Conservation (phyloP, 2,797 vertebrate species). For the Trichosurus vulpecula region DNA sequence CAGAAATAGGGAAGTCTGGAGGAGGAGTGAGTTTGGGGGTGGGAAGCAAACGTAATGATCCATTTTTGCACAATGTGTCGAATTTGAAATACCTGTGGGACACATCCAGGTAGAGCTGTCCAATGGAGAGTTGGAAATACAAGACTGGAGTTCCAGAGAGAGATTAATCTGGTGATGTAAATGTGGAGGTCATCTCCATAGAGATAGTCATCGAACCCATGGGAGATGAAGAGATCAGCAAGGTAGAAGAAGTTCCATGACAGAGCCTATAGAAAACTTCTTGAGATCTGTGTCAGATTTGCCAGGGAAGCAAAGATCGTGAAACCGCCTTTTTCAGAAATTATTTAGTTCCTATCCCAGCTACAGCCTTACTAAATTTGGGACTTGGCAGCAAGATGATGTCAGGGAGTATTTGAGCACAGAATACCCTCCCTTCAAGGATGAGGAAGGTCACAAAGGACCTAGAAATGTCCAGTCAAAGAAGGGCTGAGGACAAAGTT, state of each 20-base stretch:
- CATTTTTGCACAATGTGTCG: neutral
- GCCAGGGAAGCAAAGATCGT: neutral
- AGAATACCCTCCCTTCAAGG: neutral
- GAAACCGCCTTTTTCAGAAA: neutral
- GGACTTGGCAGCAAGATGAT: neutral
- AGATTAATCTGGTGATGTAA: neutral
- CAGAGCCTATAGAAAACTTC: neutral
- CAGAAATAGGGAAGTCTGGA: neutral
- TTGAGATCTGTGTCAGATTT: neutral
- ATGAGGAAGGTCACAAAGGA: neutral
- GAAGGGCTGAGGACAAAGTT: neutral
- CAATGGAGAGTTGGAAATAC: neutral
- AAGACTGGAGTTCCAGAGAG: neutral
- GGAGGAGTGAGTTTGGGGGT: neutral
- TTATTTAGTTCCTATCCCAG: neutral
- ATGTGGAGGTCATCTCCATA: neutral
- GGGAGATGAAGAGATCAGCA: neutral
- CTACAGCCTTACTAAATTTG: neutral
- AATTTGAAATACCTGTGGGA: neutral
- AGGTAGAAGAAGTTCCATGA: neutral
- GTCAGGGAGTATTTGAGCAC: neutral
- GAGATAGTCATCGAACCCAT: neutral
- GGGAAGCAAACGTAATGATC: neutral
- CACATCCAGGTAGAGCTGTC: neutral
- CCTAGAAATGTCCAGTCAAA: neutral